Evolutionary conservation across 2,113 vertebrate species (phyloP).

Genomic region (Paralichthys olivaceus): DNA sequence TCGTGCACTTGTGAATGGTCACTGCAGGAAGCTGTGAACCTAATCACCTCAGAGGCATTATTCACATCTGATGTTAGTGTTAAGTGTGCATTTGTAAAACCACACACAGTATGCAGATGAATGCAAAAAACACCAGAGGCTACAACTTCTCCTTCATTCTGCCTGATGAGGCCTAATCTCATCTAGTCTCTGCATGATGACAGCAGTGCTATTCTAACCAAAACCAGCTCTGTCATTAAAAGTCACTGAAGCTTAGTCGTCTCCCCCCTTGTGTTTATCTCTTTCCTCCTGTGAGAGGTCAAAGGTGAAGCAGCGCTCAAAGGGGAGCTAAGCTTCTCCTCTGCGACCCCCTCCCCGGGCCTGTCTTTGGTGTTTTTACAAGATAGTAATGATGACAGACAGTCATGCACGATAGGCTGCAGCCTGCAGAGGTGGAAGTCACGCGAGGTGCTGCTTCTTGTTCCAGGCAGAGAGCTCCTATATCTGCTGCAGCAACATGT

Average conservation of each 20-base stretch:
- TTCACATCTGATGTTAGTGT: conserved; percentile 6
- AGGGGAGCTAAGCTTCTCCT: conserved; percentile 75
- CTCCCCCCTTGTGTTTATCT: conserved; percentile 82
- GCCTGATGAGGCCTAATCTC: conserved; percentile 59
- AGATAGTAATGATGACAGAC: conserved; percentile 81
- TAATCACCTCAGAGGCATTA: not conserved
- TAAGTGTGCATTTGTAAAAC: not conserved
- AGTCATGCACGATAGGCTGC: conserved; percentile 67
- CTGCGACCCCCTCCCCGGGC: conserved; percentile 39
- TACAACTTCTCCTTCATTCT: conserved; percentile 13
- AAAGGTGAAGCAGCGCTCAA: conserved; percentile 81
- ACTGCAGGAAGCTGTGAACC: not conserved
- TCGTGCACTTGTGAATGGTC: not conserved
- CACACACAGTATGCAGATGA: conserved; percentile 7
- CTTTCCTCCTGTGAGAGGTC: conserved; percentile 77
- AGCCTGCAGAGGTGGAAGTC: conserved; percentile 71
- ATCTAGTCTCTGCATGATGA: conserved; percentile 78
- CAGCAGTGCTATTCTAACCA: conserved; percentile 87
- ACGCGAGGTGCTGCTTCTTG: conserved; percentile 64
- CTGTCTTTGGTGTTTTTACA: conserved; percentile 82
- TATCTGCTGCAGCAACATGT: not conserved
- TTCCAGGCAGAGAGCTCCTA: conserved; percentile 11
- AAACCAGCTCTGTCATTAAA: conserved; percentile 88
- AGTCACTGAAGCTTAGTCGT: conserved; percentile 87
- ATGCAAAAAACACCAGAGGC: conserved; percentile 28